A percentile compares a stretch with the other conserved stretches of the same genome.
Evolutionary conservation across 2,888 invertebrate genomes (phyloP).

Genomic region (Hipparchia sbordonii): DNA sequence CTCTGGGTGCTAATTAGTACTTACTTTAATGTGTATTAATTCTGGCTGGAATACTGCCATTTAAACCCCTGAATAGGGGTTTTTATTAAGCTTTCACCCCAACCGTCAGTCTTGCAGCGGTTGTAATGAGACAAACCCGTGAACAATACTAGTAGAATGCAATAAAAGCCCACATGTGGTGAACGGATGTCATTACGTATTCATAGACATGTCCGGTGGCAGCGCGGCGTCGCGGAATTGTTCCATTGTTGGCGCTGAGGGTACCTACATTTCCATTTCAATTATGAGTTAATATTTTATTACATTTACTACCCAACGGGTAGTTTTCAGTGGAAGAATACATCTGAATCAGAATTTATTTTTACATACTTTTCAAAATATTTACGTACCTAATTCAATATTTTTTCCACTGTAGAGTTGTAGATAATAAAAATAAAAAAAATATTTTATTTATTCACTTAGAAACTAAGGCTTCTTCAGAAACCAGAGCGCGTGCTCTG

Average conservation of each 20-base stretch:
- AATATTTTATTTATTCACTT: too few species aligned
- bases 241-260: constrained; percentile 23
- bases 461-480: too few species aligned
- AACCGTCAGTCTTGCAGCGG: not conserved
- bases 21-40: too few species aligned
- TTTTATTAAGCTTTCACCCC: not conserved
- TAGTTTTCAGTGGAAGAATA: not conserved
- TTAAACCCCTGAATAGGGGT: not conserved
- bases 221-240: constrained; percentile 24
- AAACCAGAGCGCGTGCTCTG: too few species aligned
- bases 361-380: too few species aligned
- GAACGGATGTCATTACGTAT: constrained; percentile 29
- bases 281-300: constrained; percentile 16
- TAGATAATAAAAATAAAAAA: too few species aligned
- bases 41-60: not conserved
- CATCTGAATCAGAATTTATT: too few species aligned
- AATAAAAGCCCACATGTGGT: constrained; percentile 25
- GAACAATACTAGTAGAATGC: constrained; percentile 25
- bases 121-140: constrained; percentile 7
- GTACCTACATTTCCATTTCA: constrained; percentile 46
- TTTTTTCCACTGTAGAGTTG: too few species aligned
- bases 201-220: constrained; percentile 27
- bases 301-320: not conserved
- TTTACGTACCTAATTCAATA: too few species aligned
- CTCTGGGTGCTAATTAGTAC: too few species aligned